These are phyloP conservation scores for Micronisus gabar DNA, from an alignment of 2,113 vertebrate genomes.

Conservation along the genomic window DNA sequence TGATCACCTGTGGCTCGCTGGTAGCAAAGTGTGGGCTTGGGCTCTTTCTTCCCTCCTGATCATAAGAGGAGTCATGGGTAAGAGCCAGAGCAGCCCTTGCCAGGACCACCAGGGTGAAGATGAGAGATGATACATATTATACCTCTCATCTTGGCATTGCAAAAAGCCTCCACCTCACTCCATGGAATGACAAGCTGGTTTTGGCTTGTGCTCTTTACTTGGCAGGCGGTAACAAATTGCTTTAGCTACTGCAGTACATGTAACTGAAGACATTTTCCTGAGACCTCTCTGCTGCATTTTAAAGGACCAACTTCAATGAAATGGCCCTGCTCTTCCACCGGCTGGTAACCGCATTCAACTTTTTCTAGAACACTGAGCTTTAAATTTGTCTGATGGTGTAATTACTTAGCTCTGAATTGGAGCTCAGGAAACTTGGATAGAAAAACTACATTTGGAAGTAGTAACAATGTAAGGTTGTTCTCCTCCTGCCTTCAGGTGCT, in stretches of 20 bases:
- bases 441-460: neutral
- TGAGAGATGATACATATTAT: fast-evolving
- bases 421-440: fast-evolving
- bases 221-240: fast-evolving
- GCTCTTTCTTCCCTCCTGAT: neutral
- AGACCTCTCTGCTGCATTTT: neutral
- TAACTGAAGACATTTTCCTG: neutral
- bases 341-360: too few relatives aligned
- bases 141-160: fast-evolving
- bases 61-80: fast-evolving
- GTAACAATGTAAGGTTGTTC: neutral
- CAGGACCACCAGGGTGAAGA: fast-evolving
- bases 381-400: fast-evolving
- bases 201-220: neutral
- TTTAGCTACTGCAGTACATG: neutral
- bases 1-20: too few relatives aligned
- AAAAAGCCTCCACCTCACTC: fast-evolving
- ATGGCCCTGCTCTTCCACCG: fast-evolving
- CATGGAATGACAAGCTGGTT: fast-evolving
- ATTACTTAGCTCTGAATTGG: too few relatives aligned
- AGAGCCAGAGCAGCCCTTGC: neutral
- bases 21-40: too few relatives aligned
- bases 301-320: neutral
- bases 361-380: neutral
- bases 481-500: neutral